phyloP scores from a whole-genome alignment of 2,888 invertebrate genomes.

The Andricus curvator region DNA sequence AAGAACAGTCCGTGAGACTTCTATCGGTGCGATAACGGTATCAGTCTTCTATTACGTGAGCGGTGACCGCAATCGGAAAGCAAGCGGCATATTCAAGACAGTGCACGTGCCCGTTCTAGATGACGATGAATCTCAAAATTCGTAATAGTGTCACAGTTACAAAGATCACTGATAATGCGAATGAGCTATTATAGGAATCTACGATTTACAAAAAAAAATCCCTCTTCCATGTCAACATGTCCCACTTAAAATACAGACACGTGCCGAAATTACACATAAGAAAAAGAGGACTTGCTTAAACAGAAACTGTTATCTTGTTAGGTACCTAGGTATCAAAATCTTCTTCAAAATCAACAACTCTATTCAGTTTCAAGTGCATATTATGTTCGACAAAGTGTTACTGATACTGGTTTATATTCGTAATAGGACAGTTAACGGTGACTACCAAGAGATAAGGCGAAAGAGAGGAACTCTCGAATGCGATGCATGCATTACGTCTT shows the following conservation, averaged over 20 bases:
- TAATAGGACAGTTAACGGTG: conserved; percentile 40
- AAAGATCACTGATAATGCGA: conserved; percentile 8
- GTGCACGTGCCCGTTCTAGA: conserved; percentile 48
- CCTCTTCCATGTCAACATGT: neutral
- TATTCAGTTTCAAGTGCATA: conserved; percentile 20
- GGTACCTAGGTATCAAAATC: neutral
- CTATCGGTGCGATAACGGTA: conserved; percentile 71
- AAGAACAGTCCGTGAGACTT: conserved; percentile 69
- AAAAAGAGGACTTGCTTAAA: neutral
- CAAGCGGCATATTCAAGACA: conserved; percentile 52
- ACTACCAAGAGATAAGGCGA: conserved; percentile 34
- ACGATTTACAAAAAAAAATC: neutral
- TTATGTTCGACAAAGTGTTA: conserved; percentile 30
- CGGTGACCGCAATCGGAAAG: conserved; percentile 71
- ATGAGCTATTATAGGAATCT: neutral
- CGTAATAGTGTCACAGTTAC: conserved; percentile 1
- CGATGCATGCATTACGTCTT: conserved; percentile 33
- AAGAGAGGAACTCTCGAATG: conserved; percentile 17
- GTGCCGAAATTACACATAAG: conserved; percentile 5
- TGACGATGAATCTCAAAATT: conserved; percentile 12
- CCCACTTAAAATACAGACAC: conserved; percentile 4
- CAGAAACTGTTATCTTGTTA: conserved; percentile 19
- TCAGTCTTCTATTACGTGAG: conserved; percentile 70
- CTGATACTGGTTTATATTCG: conserved; percentile 29
- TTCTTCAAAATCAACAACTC: neutral